Conservation (phyloP, 2,888 invertebrate genomes). For the Listrodromus nycthemerus region DNA sequence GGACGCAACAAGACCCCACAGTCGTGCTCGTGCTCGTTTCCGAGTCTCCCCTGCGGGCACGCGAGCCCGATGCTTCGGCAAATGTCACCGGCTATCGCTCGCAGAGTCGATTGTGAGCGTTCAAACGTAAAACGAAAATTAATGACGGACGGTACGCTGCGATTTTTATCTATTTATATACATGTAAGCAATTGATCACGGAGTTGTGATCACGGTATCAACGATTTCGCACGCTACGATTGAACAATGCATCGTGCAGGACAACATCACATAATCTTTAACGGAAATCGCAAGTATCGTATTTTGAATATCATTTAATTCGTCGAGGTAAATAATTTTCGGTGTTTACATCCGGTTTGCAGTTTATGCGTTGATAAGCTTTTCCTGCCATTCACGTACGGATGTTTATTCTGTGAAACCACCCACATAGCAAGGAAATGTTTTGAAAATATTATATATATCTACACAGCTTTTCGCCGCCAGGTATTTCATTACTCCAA, state of each 20-base stretch:
- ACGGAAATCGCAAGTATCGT: neutral
- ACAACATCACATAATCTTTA: neutral
- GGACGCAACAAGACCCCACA: constrained; percentile 7
- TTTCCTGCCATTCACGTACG: too few species aligned
- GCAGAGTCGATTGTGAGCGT: constrained; percentile 34
- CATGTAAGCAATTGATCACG: neutral
- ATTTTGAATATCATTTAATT: constrained; percentile 2
- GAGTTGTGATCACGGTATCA: neutral
- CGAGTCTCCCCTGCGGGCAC: constrained; percentile 10
- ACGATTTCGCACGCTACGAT: neutral
- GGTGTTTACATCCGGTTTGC: neutral
- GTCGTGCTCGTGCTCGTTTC: constrained; percentile 2
- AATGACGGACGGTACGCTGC: constrained; percentile 10
- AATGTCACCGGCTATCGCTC: constrained; percentile 33
- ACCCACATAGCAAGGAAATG: too few species aligned
- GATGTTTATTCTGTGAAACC: too few species aligned
- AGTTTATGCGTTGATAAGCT: neutral
- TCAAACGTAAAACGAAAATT: constrained; percentile 34
- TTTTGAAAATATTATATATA: too few species aligned
- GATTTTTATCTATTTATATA: neutral
- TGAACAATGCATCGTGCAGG: neutral
- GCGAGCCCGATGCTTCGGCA: constrained; percentile 27
- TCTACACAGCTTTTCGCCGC: too few species aligned
- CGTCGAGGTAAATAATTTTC: neutral
- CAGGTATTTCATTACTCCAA: constrained; percentile 64